Percentiles rank a stretch among this genome's conserved stretches.
phyloP scores from a whole-genome alignment of 2,888 invertebrate species.

The Caenorhabditis virilis region DNA sequence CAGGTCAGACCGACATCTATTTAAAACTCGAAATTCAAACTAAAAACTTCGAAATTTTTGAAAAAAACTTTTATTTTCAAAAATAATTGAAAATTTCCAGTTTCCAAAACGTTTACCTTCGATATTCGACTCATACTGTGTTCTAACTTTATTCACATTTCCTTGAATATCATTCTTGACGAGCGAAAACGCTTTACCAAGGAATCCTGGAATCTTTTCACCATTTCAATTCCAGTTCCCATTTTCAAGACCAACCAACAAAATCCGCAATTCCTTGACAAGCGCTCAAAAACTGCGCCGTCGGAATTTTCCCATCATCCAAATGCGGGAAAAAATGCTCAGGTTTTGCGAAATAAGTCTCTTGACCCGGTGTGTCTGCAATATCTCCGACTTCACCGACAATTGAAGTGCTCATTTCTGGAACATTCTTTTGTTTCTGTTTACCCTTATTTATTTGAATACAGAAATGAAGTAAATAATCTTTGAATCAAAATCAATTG shows the following conservation, averaged over 20 bases:
- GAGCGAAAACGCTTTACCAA: constrained; percentile 57
- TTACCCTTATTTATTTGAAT: too few species aligned
- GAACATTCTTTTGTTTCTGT: too few species aligned
- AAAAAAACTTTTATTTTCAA: too few species aligned
- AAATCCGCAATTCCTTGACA: constrained; percentile 68
- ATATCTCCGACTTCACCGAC: constrained; percentile 15
- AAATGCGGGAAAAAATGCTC: constrained; percentile 64
- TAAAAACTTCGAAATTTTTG: too few species aligned
- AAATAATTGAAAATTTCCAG: too few species aligned
- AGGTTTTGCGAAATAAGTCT: constrained; percentile 57
- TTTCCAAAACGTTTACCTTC: too few species aligned
- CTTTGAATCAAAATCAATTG: too few species aligned
- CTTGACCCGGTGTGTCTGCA: constrained; percentile 34
- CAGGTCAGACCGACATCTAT: too few species aligned
- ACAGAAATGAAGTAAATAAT: too few species aligned
- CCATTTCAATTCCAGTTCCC: neutral
- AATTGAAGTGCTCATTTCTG: too few species aligned
- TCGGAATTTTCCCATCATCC: constrained; percentile 60
- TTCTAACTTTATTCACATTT: constrained; percentile 63
- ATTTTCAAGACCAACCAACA: constrained; percentile 42
- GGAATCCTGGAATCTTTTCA: constrained; percentile 51
- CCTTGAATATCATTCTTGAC: constrained; percentile 65
- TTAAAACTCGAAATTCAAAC: too few species aligned
- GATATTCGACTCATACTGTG: constrained; percentile 51
- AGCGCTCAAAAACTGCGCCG: constrained; percentile 64